A percentile compares a stretch with the other conserved stretches of the same genome.
Evolutionary conservation across 2,113 vertebrate species (phyloP).

Genomic region (Varanus salvator): DNA sequence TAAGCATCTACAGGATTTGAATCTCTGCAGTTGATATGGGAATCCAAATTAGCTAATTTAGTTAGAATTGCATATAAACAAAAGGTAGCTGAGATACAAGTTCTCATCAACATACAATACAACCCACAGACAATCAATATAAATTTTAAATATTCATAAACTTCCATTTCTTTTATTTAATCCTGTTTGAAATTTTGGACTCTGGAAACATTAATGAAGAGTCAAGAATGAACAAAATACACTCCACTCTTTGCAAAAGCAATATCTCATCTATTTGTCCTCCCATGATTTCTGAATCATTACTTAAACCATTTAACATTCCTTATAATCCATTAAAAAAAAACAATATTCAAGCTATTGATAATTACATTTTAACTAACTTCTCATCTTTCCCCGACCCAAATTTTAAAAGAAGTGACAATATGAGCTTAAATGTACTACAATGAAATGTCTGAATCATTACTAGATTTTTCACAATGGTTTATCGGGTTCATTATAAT

Average conservation of each 20-base stretch:
- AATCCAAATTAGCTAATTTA: conserved; percentile 1
- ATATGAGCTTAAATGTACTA: neutral
- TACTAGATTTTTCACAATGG: neutral
- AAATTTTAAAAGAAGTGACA: neutral
- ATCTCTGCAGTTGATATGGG: neutral
- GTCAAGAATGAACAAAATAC: conserved; percentile 3
- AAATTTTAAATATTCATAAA: neutral
- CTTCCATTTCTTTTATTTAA: neutral
- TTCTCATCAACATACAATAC: neutral
- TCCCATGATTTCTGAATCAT: neutral
- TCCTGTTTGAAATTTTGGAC: neutral
- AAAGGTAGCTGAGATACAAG: neutral
- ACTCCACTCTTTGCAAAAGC: neutral
- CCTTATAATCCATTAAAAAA: neutral
- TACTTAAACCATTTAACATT: conserved; percentile 1
- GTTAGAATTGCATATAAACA: neutral
- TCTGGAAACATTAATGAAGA: neutral
- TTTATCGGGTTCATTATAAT: neutral
- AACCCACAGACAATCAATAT: neutral
- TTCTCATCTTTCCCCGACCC: neutral
- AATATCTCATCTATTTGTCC: neutral
- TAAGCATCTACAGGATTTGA: neutral
- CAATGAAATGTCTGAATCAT: neutral
- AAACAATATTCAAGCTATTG: neutral
- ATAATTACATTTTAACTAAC: neutral